Conservation (phyloP, 1,140 invertebrate genomes). For the Trichoplusia ni region DNA sequence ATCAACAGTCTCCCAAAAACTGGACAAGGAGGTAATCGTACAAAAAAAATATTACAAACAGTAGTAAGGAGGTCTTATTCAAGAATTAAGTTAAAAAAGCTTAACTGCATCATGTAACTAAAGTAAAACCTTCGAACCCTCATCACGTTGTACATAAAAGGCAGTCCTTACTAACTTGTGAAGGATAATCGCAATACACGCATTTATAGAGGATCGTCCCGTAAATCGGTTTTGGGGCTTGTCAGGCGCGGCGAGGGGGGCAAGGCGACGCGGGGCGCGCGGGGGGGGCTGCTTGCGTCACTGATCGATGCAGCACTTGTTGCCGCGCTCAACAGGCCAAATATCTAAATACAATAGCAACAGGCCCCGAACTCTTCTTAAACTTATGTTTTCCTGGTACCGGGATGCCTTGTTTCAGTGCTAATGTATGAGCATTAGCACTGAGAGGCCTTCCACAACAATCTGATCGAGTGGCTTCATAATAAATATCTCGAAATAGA, state of each 20-base stretch:
- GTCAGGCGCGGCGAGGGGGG: slow-evolving; percentile 31
- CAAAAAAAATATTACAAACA: no score
- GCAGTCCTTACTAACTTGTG: neutral
- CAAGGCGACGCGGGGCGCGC: slow-evolving; percentile 14
- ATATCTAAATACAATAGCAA: slow-evolving; percentile 35
- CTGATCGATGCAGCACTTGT: slow-evolving; percentile 76
- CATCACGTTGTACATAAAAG: no score
- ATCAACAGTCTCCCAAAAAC: no score
- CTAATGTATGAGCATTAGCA: no score
- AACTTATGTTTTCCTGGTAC: slow-evolving; percentile 28
- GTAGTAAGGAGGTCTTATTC: no score
- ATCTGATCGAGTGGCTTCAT: no score
- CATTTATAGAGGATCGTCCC: slow-evolving; percentile 41
- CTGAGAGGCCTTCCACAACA: no score
- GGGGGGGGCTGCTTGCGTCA: slow-evolving; percentile 50
- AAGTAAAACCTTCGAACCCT: no score
- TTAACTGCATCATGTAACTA: no score
- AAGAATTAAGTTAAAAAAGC: no score
- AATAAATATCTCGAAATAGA: no score
- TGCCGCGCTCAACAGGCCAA: slow-evolving; percentile 63
- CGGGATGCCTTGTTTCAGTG: neutral
- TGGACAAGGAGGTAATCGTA: no score
- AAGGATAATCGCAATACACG: slow-evolving; percentile 19
- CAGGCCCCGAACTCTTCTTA: slow-evolving; percentile 21
- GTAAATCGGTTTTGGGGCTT: slow-evolving; percentile 54